Base-by-base conservation (phyloP, 2,113 vertebrate genomes). In the Ascaphus truei region DNA sequence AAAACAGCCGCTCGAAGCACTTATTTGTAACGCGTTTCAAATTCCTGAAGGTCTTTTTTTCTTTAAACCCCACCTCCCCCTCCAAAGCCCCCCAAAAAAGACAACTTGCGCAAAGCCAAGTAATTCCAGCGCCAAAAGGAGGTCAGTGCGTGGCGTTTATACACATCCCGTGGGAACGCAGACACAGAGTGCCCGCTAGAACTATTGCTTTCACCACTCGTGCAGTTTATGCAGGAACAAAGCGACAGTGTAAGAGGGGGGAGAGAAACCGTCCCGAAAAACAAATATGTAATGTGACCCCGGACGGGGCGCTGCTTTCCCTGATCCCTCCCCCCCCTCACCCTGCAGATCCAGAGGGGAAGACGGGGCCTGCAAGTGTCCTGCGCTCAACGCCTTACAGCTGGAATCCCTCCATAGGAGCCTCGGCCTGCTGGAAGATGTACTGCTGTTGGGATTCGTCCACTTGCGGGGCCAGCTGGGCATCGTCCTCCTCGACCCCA, bases 391-490 rank as follows among this genome's bases (percentile, higher is more conserved):
- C 68, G 71, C 34, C 76, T 94, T 94, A 98, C 88, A 98, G 91
- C 87, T 99, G 96, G 86, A 98, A 99, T 79, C 96, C 96, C 83
- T 98, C 96, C 96, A 99, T 98, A 39, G 96, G 96, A 20, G 95
- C 95, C 83, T 98, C 96, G 7, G 96, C 68, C 68, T 96, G 95
- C 61, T 97, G 95, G 83, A 99, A 98, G 75, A 99, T 95, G 83
- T 92, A 98, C 84, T 99, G 96, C 86, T 99, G 96, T 73, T 98
- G 94, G 74, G 87, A 92, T 73, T 96, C 94, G 7, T 98, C 95
- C 76, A 98, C 96, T 73, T 95, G 94, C 1, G 96, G 95, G 36
- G 93, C 94, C 47, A 99, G 79, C 23, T 80, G 79, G 0, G 87
- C 81, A 48, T 95, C 94, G 22, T 98, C 96, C 0, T 98, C 96